A percentile compares a stretch with the other conserved stretches of the same genome.
phyloP scores from a whole-genome alignment of 2,797 vertebrate genomes.

The Trematomus bernacchii region DNA sequence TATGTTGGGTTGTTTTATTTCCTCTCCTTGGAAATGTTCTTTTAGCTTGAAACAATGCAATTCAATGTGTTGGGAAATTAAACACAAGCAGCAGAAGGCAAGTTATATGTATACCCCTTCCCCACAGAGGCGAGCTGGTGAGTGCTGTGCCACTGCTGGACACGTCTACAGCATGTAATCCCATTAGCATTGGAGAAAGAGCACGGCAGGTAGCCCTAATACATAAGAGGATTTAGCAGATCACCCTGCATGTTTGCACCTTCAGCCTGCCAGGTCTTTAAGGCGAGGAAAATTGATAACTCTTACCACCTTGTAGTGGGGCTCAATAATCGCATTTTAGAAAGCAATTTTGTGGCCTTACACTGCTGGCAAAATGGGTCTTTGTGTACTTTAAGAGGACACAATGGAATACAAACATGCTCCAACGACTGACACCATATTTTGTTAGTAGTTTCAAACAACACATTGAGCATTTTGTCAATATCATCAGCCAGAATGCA shows the following conservation, averaged over 20 bases:
- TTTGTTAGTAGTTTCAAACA: conserved; percentile 2
- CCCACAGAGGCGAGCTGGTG: conserved; percentile 17
- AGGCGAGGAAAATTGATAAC: conserved; percentile 28
- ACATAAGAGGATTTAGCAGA: conserved; percentile 65
- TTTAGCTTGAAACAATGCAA: no score
- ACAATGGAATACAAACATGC: not conserved
- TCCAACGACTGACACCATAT: not conserved
- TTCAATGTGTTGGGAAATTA: no score
- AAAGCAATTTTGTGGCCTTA: conserved; percentile 14
- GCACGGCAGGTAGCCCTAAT: conserved; percentile 56
- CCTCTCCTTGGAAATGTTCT: no score
- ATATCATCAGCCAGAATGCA: not conserved
- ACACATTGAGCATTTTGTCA: not conserved
- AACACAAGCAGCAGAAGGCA: not conserved
- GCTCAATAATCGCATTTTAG: conserved; percentile 36
- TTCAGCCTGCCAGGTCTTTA: conserved; percentile 29
- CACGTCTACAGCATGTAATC: conserved; percentile 64
- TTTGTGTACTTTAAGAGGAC: not conserved
- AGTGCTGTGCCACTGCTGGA: conserved; percentile 44
- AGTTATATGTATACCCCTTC: conserved; percentile 12
- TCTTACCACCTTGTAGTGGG: conserved; percentile 16
- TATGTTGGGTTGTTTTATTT: no score
- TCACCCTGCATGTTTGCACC: conserved; percentile 44
- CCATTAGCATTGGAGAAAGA: conserved; percentile 61
- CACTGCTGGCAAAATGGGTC: not conserved